Evolutionary conservation across 2,888 invertebrate genomes (phyloP).

Genomic region (Pedicia rivosa): DNA sequence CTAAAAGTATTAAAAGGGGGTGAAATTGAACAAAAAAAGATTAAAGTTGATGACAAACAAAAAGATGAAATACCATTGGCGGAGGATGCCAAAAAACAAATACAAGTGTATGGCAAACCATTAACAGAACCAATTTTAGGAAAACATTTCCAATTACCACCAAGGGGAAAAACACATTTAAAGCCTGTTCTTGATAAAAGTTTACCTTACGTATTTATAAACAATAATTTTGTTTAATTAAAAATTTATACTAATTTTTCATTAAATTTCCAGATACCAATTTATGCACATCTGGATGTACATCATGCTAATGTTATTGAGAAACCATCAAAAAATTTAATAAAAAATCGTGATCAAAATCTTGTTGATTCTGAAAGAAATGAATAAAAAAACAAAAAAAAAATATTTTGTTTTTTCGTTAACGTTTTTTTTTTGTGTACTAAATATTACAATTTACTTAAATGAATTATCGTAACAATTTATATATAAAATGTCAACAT

Average conservation of each 20-base stretch:
- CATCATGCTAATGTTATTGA: conserved; percentile 39
- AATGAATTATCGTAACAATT: too few relatives aligned
- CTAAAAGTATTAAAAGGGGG: conserved; percentile 41
- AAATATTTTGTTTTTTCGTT: too few relatives aligned
- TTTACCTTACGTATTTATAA: conserved; percentile 39
- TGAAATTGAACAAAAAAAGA: conserved; percentile 9
- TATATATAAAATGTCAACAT: too few relatives aligned
- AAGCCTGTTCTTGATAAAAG: conserved; percentile 42
- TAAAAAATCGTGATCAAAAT: conserved; percentile 23
- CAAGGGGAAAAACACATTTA: conserved; percentile 33
- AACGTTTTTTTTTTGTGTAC: too few relatives aligned
- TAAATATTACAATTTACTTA: too few relatives aligned
- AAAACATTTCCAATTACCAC: conserved; percentile 37
- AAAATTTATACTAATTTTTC: too few relatives aligned
- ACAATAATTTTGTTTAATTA: too few relatives aligned
- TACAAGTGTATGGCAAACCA: conserved; percentile 36
- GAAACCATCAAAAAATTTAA: conserved; percentile 36
- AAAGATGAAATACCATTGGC: conserved; percentile 28
- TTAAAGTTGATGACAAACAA: conserved; percentile 13
- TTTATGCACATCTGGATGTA: conserved; percentile 49
- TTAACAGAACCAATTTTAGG: conserved; percentile 41
- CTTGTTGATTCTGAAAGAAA: conserved; percentile 14
- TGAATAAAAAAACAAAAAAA: too few relatives aligned
- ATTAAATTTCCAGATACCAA: conserved; percentile 39
- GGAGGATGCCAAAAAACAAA: conserved; percentile 23